Percentiles rank a stretch among this genome's conserved stretches.
phyloP scores from a whole-genome alignment of 2,113 vertebrate genomes.

The Paratilapia polleni region DNA sequence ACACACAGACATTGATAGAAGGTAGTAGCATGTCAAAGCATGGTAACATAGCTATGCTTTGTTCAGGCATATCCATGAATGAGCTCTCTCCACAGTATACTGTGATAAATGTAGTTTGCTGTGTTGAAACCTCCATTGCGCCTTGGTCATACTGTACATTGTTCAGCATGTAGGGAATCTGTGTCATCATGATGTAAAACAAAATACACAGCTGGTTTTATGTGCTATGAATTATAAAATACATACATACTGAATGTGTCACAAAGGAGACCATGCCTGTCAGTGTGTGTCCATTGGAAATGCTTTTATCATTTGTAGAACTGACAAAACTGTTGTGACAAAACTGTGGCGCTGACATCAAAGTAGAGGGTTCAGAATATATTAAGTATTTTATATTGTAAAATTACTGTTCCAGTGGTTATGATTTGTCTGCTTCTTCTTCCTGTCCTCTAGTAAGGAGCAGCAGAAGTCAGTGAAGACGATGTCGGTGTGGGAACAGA shows the following conservation, averaged over 20 bases:
- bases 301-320: background rate
- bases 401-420: background rate
- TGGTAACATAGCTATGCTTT: constrained; percentile 37
- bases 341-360: background rate
- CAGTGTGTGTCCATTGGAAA: background rate
- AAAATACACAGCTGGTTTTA: constrained; percentile 11
- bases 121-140: constrained; percentile 43
- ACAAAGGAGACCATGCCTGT: constrained; percentile 3
- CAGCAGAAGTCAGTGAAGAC: constrained; percentile 91
- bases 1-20: background rate
- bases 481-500: constrained; percentile 95
- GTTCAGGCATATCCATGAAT: constrained; percentile 38
- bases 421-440: constrained; percentile 14
- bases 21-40: constrained; percentile 47
- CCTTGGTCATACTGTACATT: constrained; percentile 30
- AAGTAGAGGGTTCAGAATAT: background rate
- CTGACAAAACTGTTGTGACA: background rate
- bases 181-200: constrained; percentile 25
- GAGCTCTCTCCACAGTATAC: constrained; percentile 30
- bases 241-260: constrained; percentile 4
- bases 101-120: constrained; percentile 11
- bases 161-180: constrained; percentile 37
- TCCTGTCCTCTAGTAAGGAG: constrained; percentile 81
- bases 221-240: background rate
- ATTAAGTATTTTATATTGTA: background rate